Evolutionary conservation across 2,797 vertebrate genomes (phyloP).

Genomic region (Tinamus major): DNA sequence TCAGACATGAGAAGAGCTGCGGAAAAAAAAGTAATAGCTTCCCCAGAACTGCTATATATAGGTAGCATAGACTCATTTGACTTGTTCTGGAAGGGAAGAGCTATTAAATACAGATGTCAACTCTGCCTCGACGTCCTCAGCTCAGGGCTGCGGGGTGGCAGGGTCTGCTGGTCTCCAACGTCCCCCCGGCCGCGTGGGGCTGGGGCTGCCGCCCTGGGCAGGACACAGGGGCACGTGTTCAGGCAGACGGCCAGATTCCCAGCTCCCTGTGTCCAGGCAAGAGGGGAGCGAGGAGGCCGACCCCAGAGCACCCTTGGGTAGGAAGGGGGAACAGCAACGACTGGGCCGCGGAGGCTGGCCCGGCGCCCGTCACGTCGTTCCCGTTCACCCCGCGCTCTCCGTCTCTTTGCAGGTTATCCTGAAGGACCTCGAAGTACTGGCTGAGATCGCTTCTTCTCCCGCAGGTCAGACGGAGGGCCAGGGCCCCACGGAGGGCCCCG

Average conservation of each 20-base stretch:
- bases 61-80: background rate
- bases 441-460: slow-evolving; percentile 96
- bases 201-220: no score
- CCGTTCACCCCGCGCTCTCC: background rate
- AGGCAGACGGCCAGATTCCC: background rate
- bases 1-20: slow-evolving; percentile 39
- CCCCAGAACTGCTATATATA: slow-evolving; percentile 49
- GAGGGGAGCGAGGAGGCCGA: background rate
- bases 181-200: background rate
- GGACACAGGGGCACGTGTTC: no score
- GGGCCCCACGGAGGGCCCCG: slow-evolving; percentile 75
- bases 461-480: slow-evolving; percentile 89
- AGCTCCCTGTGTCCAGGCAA: background rate
- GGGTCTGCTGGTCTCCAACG: background rate
- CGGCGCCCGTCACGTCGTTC: fast-evolving
- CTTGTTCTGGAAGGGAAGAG: background rate
- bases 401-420: slow-evolving; percentile 86
- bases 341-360: background rate
- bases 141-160: background rate
- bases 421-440: slow-evolving; percentile 96
- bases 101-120: background rate
- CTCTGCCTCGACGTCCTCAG: background rate
- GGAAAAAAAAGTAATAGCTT: slow-evolving; percentile 32
- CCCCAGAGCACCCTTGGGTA: background rate
- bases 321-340: background rate